Evolutionary conservation across 2,888 invertebrate species (phyloP).

Genomic region (Athalia cordata): DNA sequence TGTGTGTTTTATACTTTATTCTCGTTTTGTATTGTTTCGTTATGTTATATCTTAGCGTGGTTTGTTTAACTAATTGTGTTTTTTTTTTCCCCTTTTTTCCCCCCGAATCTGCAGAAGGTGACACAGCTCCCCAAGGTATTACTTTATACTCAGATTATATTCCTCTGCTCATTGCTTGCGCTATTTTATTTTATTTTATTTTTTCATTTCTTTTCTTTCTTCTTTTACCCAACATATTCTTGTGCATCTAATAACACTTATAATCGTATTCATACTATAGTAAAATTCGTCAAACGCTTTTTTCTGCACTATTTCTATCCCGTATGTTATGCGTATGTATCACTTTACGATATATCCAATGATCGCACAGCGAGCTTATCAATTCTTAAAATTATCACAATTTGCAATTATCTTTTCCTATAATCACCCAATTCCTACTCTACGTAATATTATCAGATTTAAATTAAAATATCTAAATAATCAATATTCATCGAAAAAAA

Average conservation of each 20-base stretch:
- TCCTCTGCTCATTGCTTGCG: conserved; percentile 46
- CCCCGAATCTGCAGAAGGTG: conserved; percentile 68
- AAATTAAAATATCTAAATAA: conserved; percentile 39
- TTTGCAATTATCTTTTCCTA: conserved; percentile 3
- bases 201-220: conserved; percentile 25
- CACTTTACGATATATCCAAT: too few species aligned
- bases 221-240: not conserved
- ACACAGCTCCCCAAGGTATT: conserved; percentile 69
- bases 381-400: conserved; percentile 30
- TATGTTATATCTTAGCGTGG: conserved; percentile 54
- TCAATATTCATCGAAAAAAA: conserved; percentile 24
- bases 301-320: not conserved
- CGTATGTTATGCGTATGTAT: not conserved
- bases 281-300: conserved; percentile 5
- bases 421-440: conserved; percentile 22
- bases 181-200: conserved; percentile 36
- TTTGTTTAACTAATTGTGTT: conserved; percentile 61
- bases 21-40: conserved; percentile 49
- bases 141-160: conserved; percentile 51
- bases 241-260: not conserved
- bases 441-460: conserved; percentile 1
- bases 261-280: not conserved
- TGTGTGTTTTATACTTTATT: conserved; percentile 47
- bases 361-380: not conserved
- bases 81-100: conserved; percentile 62